Evolutionary conservation across 2,888 invertebrate species (phyloP).

Genomic region (Cabera pusaria): DNA sequence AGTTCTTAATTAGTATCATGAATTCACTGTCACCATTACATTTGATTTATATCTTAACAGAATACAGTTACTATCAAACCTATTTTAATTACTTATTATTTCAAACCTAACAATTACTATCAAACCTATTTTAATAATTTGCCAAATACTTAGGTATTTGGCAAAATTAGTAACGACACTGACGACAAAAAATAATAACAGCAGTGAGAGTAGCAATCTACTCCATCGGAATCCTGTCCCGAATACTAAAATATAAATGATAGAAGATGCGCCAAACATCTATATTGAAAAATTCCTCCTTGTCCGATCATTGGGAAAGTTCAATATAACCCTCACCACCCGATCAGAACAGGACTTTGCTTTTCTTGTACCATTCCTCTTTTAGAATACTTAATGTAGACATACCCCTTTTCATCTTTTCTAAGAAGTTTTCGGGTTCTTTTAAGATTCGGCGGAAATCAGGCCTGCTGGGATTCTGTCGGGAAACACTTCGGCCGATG

Average conservation of each 20-base stretch:
- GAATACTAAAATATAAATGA: slow-evolving; percentile 67
- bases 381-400: slow-evolving; percentile 77
- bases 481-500: slow-evolving; percentile 41
- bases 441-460: slow-evolving; percentile 65
- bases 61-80: too few species aligned
- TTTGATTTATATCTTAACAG: too few species aligned
- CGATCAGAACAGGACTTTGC: slow-evolving; percentile 78
- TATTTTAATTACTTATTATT: too few species aligned
- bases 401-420: slow-evolving; percentile 71
- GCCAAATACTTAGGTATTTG: too few species aligned
- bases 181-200: too few species aligned
- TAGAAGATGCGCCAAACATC: slow-evolving; percentile 69
- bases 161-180: too few species aligned
- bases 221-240: slow-evolving; percentile 38
- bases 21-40: too few species aligned
- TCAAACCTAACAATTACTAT: too few species aligned
- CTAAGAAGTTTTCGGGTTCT: slow-evolving; percentile 66
- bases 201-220: too few species aligned
- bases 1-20: too few species aligned
- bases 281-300: slow-evolving; percentile 73
- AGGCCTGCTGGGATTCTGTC: slow-evolving; percentile 53
- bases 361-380: slow-evolving; percentile 77
- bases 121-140: too few species aligned
- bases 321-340: slow-evolving; percentile 61
- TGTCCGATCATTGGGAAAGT: slow-evolving; percentile 72